Conservation (phyloP, 1,140 invertebrate species). For the Psilanteris sp. region DNA sequence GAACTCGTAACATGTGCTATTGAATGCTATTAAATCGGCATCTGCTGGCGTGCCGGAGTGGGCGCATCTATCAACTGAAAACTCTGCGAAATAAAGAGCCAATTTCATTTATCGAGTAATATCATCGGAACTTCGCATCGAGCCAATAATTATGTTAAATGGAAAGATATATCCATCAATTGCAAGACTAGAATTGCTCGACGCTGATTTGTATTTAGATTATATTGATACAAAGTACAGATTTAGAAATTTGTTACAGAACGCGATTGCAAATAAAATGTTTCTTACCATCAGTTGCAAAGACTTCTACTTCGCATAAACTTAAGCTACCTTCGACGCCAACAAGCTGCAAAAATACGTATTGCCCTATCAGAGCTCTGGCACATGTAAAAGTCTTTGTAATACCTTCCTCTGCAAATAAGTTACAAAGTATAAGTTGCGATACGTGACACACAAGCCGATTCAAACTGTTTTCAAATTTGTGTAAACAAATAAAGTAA, state of each 20-base stretch:
- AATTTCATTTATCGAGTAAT: slow-evolving; percentile 22
- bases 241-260: not conserved
- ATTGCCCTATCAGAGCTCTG: slow-evolving; percentile 89
- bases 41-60: slow-evolving; percentile 85
- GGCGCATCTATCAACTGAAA: slow-evolving; percentile 89
- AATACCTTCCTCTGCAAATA: slow-evolving; percentile 89
- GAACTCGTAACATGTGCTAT: slow-evolving; percentile 94
- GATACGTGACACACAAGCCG: no score
- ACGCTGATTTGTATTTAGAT: not conserved
- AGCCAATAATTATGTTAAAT: not conserved
- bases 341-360: slow-evolving; percentile 93
- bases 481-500: no score
- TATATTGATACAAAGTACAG: slow-evolving; percentile 1
- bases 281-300: slow-evolving; percentile 89
- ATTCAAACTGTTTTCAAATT: no score
- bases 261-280: not conserved
- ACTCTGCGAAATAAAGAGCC: slow-evolving; percentile 81
- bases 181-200: no score
- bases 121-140: no score
- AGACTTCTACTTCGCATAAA: slow-evolving; percentile 94
- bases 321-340: slow-evolving; percentile 94
- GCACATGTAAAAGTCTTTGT: slow-evolving; percentile 94
- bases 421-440: not conserved
- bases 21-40: slow-evolving; percentile 88
- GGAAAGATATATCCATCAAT: no score